These are phyloP conservation scores for Orussus abietinus DNA, from an alignment of 1,140 invertebrate genomes.

Conservation along the genomic window DNA sequence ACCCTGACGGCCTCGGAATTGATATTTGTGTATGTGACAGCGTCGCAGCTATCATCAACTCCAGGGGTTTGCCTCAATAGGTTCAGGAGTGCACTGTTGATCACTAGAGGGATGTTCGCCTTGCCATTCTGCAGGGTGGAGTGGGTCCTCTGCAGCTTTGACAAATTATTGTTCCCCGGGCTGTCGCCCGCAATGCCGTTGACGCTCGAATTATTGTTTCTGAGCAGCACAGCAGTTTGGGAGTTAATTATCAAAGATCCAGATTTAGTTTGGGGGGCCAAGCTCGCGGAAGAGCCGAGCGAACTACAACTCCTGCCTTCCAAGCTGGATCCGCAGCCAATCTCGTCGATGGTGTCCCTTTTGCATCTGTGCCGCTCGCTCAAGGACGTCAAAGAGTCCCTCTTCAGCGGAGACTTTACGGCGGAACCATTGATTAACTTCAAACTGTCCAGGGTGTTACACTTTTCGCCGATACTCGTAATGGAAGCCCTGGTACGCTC, in stretches of 20 bases:
- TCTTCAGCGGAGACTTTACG: slow-evolving; percentile 21
- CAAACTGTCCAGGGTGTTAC: slow-evolving; percentile 35
- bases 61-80: slow-evolving; percentile 39
- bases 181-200: background rate
- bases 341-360: slow-evolving; percentile 26
- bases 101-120: slow-evolving; percentile 47
- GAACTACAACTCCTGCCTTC: slow-evolving; percentile 35
- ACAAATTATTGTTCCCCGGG: slow-evolving; percentile 20
- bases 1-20: slow-evolving; percentile 39
- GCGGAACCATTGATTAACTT: slow-evolving; percentile 23
- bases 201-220: slow-evolving; percentile 16
- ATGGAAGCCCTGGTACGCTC: slow-evolving; percentile 35
- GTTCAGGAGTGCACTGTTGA: slow-evolving; percentile 45
- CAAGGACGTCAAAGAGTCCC: slow-evolving; percentile 36
- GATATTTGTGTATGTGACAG: slow-evolving; percentile 45
- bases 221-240: slow-evolving; percentile 27
- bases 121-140: slow-evolving; percentile 38
- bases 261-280: slow-evolving; percentile 34
- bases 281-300: slow-evolving; percentile 30
- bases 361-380: slow-evolving; percentile 35
- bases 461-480: slow-evolving; percentile 38
- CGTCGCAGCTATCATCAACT: slow-evolving; percentile 34
- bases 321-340: slow-evolving; percentile 33
- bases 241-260: slow-evolving; percentile 42
- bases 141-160: slow-evolving; percentile 37